Evolutionary conservation across 2,888 invertebrate species (phyloP).

Genomic region (Pachymerium ferrugineum): DNA sequence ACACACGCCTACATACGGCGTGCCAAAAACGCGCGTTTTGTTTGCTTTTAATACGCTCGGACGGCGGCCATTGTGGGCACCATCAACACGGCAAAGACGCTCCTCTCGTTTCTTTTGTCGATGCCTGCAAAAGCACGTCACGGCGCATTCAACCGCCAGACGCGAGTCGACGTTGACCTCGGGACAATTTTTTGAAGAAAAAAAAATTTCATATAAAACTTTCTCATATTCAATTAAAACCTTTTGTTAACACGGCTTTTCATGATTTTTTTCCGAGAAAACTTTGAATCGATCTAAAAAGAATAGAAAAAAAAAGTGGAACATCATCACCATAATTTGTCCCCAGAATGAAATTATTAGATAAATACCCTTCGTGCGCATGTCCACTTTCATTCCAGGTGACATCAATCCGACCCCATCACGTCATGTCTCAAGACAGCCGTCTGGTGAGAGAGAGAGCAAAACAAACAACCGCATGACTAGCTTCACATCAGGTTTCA

Average conservation of each 20-base stretch:
- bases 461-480: neutral
- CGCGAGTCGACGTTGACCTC: neutral
- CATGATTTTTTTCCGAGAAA: too few species aligned
- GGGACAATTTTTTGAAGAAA: neutral
- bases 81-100: neutral
- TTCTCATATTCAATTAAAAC: too few species aligned
- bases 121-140: neutral
- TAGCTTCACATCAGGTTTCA: neutral
- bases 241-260: too few species aligned
- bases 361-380: conserved; percentile 18
- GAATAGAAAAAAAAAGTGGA: neutral
- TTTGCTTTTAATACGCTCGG: neutral
- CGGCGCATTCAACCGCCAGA: neutral
- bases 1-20: neutral
- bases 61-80: conserved; percentile 5
- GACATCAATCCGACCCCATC: conserved; percentile 9
- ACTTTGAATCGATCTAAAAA: too few species aligned
- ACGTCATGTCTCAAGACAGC: neutral
- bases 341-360: neutral
- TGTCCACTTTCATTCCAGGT: conserved; percentile 14
- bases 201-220: too few species aligned
- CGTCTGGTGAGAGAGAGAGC: neutral
- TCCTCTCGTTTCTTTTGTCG: neutral
- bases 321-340: too few species aligned
- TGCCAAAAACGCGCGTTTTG: neutral